Conservation (phyloP, 2,888 invertebrate species). For the Tenthredo livida region DNA sequence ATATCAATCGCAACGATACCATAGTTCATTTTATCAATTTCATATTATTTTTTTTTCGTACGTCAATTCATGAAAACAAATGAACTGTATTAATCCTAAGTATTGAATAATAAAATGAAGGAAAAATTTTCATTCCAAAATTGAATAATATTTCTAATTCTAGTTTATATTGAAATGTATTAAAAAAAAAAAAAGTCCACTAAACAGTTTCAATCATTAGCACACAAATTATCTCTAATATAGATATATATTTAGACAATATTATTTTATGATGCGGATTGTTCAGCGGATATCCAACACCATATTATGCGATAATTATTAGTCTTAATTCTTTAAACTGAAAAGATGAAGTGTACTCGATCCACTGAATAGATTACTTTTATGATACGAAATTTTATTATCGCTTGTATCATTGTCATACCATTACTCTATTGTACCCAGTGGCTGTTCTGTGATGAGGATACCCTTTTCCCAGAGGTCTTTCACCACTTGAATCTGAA, state of each 20-base stretch:
- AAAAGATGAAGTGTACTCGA: not conserved
- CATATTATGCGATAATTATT: slow-evolving; percentile 8
- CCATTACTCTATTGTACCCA: slow-evolving; percentile 77
- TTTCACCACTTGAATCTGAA: slow-evolving; percentile 82
- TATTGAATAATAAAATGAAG: slow-evolving; percentile 23
- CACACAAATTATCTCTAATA: not conserved
- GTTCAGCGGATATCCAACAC: not conserved
- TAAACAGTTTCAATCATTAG: not conserved
- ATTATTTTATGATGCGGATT: not conserved
- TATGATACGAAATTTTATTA: not conserved
- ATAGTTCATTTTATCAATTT: not conserved
- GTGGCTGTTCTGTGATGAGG: slow-evolving; percentile 85
- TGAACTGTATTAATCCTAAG: slow-evolving; percentile 10
- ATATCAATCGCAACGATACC: slow-evolving; percentile 28
- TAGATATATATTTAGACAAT: not conserved
- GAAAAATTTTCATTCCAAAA: not conserved
- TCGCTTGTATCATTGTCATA: not conserved
- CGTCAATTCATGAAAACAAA: not conserved
- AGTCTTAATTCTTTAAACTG: not conserved
- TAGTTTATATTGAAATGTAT: not conserved
- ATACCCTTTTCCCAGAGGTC: slow-evolving; percentile 92
- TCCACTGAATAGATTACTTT: not conserved
- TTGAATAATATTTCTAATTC: not conserved
- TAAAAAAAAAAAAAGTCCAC: not conserved
- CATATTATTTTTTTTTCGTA: not conserved